Evolutionary conservation across 2,888 invertebrate species (phyloP), one percentile per base, ranked within the genome.

Genomic region (Tetheella fluctuosa): DNA sequence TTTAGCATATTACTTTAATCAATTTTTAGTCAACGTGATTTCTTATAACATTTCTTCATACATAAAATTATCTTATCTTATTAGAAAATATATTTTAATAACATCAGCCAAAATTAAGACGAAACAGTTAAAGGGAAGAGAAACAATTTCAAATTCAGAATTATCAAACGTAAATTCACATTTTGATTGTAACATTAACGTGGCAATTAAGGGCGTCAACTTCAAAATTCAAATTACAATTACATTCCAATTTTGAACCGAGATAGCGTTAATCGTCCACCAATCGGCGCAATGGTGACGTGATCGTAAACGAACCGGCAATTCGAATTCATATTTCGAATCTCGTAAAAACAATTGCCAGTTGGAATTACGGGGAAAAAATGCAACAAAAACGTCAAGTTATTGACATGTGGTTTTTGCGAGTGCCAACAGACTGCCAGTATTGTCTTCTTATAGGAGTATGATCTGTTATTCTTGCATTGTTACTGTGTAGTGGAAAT

Each of bases 391-490:
- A 63, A 61, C 61, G 61, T 72, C 61, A 62, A 80, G 84, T 84
- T 85, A 85, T 84, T 82, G 84, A 85, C 84, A 77, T 72, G 73
- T 17, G 69, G 74, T 81, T 80, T 81, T 75, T 72, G 57, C 60
- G 69, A 66, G 70, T 72, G 68, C 65, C 20, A 55, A 55, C 73
- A 64, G 34, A 34, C 34, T 13, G 62, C 71, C 72, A 72, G 76
- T 80, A 80, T 83, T 81, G 84, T 81, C 71, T 76, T 64, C 55
- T 76, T 78, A 81, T 78, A 71, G 77, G 65, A 64, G 59, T 67
- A 60, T 58, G 60, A 73, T 74, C 69, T 63, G 63, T 74, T 67
- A 65, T 61, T 64, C 71, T 64, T 68, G 69, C 67, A 60, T 73
- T 34, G 1, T 34, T 34, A 34, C 2, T 13, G 34, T 34, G 34